A percentile compares a stretch with the other conserved stretches of the same genome.
These are phyloP conservation scores for Saguinus imperator DNA, from an alignment of 2,113 vertebrate species.

Conservation along the genomic window DNA sequence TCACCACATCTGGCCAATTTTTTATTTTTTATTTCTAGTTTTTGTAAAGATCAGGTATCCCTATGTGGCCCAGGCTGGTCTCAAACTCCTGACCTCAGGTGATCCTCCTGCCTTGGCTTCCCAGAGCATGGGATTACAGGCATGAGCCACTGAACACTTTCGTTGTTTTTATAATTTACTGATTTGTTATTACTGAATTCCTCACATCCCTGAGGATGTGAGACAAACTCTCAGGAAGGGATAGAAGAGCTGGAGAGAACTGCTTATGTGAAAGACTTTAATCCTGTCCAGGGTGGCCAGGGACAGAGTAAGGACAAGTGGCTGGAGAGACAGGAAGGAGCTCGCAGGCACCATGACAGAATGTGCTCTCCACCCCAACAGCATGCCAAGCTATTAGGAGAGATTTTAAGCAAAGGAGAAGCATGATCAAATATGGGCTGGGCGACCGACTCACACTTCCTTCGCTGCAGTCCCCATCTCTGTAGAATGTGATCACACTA, in stretches of 20 bases:
- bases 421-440: not conserved
- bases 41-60: too few relatives aligned
- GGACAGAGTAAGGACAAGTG: not conserved
- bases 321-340: not conserved
- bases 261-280: not conserved
- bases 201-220: not conserved
- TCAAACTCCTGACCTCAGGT: too few relatives aligned
- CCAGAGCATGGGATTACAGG: too few relatives aligned
- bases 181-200: not conserved
- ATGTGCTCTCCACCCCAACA: not conserved
- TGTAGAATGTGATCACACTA: too few relatives aligned
- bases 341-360: not conserved
- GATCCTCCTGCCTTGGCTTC: too few relatives aligned
- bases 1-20: too few relatives aligned
- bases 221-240: not conserved
- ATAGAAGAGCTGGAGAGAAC: not conserved
- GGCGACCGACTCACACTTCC: too few relatives aligned
- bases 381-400: not conserved
- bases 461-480: too few relatives aligned
- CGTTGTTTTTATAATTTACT: not conserved
- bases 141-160: not conserved
- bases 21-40: too few relatives aligned
- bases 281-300: not conserved
- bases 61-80: too few relatives aligned
- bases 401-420: not conserved